Evolutionary conservation across 2,797 vertebrate genomes (phyloP), one percentile per base, ranked within the genome.

Genomic region (Clarias fuscus): DNA sequence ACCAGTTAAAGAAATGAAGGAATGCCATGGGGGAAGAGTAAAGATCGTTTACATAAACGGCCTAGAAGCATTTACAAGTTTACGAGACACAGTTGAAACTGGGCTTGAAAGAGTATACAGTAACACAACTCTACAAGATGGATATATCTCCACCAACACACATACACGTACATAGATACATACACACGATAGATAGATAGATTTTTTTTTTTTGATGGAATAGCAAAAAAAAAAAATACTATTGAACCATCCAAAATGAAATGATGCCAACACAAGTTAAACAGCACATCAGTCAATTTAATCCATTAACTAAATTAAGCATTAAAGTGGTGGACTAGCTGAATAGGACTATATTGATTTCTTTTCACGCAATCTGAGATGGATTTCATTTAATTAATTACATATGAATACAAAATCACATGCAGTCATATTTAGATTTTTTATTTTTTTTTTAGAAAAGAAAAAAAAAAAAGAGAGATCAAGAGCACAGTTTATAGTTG

Each of bases 61-160:
- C 11, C 58, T 24, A 58, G 24, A 33, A 72, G 75, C 71, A 87
- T 88, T 84, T 81, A 86, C 70, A 71, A 82, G 82, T 82, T 82
- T 77, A 71, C 64, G 85, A 89, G 86, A 85, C 90, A 85, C 80
- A 84, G 88, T 83, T 80, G 68, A 85, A 68, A 67, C 75, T 15
- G 17, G 59, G 65, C 68, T 70, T 79, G 68, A 71, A 86, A 82
- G 76, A 82, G 33, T 86, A n/a, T 59, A 84, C 85, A 48, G 56
- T 37, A 43, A 59, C 53, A 56, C 17, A 59, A 17, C 75, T 58
- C 53, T 8, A 58, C 27, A 75, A 67, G 56, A 82, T 65, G 82
- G 33, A 37, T 37, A 37, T 4, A 37, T 37, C 33, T 2, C 33
- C 37, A 37, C 37, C 37, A 37, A 37, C 37, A 37, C 37, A 37